These are phyloP conservation scores for Drosophila equinoxialis DNA, from an alignment of 1,140 invertebrate genomes.

Conservation along the genomic window DNA sequence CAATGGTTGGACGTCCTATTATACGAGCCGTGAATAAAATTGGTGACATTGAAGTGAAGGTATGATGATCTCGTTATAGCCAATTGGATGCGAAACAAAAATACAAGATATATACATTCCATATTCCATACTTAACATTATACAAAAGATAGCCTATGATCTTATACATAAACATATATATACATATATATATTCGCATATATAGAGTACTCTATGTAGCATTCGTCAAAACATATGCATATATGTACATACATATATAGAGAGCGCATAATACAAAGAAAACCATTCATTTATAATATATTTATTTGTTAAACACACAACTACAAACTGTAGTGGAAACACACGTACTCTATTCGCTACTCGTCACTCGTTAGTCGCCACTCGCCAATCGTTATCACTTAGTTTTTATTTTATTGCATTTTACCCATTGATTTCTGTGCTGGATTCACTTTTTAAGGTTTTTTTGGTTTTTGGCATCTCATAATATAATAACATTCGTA, in stretches of 20 bases:
- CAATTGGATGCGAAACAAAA: constrained; percentile 53
- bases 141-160: constrained; percentile 25
- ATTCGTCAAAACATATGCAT: constrained; percentile 12
- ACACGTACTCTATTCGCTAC: background rate
- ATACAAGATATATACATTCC: constrained; percentile 5
- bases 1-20: constrained; percentile 98
- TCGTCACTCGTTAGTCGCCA: constrained; percentile 10
- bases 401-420: constrained; percentile 3
- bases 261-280: background rate
- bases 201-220: constrained; percentile 7
- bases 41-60: constrained; percentile 99
- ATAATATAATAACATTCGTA: background rate
- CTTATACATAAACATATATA: constrained; percentile 29
- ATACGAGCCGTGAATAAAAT: constrained; percentile 98
- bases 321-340: background rate
- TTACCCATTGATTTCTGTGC: background rate
- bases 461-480: constrained; percentile 11
- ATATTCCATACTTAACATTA: constrained; percentile 19
- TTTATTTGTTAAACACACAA: constrained; percentile 3
- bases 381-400: constrained; percentile 8
- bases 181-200: constrained; percentile 21
- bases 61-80: constrained; percentile 84
- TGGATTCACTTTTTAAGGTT: background rate
- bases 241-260: constrained; percentile 21
- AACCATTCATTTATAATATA: background rate